Evolutionary conservation across 1,140 invertebrate species (phyloP).

Genomic region (Brachionus rubens): DNA sequence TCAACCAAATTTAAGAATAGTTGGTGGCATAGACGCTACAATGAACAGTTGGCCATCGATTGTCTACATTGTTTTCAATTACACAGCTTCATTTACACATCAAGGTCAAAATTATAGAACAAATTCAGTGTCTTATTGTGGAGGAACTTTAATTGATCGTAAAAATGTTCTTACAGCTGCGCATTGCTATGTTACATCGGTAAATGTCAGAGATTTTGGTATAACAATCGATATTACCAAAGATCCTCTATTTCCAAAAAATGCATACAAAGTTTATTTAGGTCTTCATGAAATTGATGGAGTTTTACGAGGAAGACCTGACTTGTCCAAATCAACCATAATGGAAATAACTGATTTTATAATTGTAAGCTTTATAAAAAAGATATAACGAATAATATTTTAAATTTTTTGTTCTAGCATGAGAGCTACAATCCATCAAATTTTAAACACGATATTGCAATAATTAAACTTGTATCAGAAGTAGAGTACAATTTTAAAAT

Average conservation of each 20-base stretch:
- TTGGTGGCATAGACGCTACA: constrained; percentile 16
- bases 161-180: constrained; percentile 17
- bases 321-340: not conserved
- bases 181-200: not conserved
- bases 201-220: not conserved
- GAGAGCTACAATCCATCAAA: not conserved
- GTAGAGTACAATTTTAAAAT: not conserved
- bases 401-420: constrained; percentile 9
- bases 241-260: not conserved
- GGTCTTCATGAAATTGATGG: constrained; percentile 14
- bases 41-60: constrained; percentile 17
- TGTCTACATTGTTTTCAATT: not conserved
- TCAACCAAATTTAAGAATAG: not conserved
- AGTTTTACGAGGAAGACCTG: not conserved
- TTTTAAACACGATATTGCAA: constrained; percentile 16
- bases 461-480: constrained; percentile 2
- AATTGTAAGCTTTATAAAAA: not conserved
- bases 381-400: too few relatives aligned
- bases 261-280: constrained; percentile 21
- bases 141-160: constrained; percentile 4
- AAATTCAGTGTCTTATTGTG: not conserved
- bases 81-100: not conserved
- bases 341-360: not conserved
- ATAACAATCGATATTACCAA: not conserved
- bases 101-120: not conserved